A percentile compares a stretch with the other conserved stretches of the same genome.
phyloP scores from a whole-genome alignment of 2,888 invertebrate genomes.

The Ceriagrion tenellum region DNA sequence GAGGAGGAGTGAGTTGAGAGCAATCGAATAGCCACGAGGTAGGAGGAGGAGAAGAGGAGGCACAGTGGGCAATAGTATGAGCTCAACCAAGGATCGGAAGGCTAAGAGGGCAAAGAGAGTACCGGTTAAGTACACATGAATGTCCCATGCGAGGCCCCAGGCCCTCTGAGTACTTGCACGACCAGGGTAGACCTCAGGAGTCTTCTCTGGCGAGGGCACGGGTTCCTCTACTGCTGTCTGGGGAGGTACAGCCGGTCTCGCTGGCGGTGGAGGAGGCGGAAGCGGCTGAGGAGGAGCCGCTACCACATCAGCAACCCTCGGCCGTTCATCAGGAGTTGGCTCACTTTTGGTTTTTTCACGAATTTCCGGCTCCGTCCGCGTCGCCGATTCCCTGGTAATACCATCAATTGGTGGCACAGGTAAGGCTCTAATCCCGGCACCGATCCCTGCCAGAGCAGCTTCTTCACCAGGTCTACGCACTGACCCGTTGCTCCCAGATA shows the following conservation, averaged over 20 bases:
- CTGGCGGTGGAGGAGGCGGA: conserved; percentile 35
- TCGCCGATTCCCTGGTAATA: conserved; percentile 64
- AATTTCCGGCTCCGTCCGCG: conserved; percentile 54
- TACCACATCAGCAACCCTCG: conserved; percentile 56
- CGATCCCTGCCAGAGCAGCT: conserved; percentile 70
- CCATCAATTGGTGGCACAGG: conserved; percentile 68
- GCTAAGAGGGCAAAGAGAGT: conserved; percentile 91
- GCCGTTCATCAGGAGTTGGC: conserved; percentile 30
- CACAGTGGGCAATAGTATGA: conserved; percentile 79
- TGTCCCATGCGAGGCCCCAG: conserved; percentile 94
- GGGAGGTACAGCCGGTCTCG: conserved; percentile 50
- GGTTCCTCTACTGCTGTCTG: conserved; percentile 68
- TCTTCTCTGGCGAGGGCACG: conserved; percentile 53
- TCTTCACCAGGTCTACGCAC: conserved; percentile 69
- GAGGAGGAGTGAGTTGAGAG: conserved; percentile 90
- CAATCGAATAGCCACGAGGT: conserved; percentile 92
- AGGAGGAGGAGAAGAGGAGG: conserved; percentile 85
- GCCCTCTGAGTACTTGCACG: conserved; percentile 73
- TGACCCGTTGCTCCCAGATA: conserved; percentile 90
- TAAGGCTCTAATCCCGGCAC: conserved; percentile 45
- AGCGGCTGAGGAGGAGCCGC: conserved; percentile 40
- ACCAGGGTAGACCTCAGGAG: conserved; percentile 70
- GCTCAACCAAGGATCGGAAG: conserved; percentile 90
- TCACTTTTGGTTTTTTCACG: conserved; percentile 42
- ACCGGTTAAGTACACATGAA: conserved; percentile 93